Evolutionary conservation across 2,797 vertebrate species (phyloP), one percentile per base, ranked within the genome.

Genomic region (Periparus ater): DNA sequence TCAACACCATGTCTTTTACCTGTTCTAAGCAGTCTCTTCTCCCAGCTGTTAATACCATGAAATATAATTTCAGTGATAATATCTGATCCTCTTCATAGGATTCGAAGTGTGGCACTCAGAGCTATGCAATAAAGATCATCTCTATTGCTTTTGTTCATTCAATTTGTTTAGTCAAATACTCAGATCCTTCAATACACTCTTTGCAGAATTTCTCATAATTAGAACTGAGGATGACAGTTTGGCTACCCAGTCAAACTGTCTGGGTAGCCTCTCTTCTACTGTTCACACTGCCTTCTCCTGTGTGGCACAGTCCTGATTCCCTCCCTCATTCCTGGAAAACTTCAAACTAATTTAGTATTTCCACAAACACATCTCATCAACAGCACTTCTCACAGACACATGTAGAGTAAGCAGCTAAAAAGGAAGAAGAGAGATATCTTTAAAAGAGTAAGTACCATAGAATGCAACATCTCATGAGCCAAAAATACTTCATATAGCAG

Each of bases 61-160:
- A 81, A 55, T 54, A 74, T 1, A 5, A 75, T 30, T 62, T 65
- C 42, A 34, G 6, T 76, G 17, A 20, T 21, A 83, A 36, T 45
- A 73, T 50, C n/a, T 0, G 0, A 88, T 27, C 11, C 32, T 73
- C 20, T 54, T 58, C 21, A 62, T 27, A 1, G 0, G 10, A n/a
- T 26, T 85, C 29, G 8, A 55, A 66, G 10, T n/a, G 34, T 58
- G 47, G 14, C 47, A 66, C 17, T 8, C 3, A 7, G 48, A 80
- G n/a, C 16, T 47, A 26, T 29, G 42, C 32, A 92, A 68, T 70
- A 66, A 96, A 62, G 13, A 72, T 40, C 3, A 57, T 36, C 6
- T 40, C 27, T 48, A 6, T 10, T 66, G 47, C 14, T 47, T 68
- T 87, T 79, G 15, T 78, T 63, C 10, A 26, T 81, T 73, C 42